Evolutionary conservation across 2,797 vertebrate species (phyloP).

Genomic region (Poecilia wingei): DNA sequence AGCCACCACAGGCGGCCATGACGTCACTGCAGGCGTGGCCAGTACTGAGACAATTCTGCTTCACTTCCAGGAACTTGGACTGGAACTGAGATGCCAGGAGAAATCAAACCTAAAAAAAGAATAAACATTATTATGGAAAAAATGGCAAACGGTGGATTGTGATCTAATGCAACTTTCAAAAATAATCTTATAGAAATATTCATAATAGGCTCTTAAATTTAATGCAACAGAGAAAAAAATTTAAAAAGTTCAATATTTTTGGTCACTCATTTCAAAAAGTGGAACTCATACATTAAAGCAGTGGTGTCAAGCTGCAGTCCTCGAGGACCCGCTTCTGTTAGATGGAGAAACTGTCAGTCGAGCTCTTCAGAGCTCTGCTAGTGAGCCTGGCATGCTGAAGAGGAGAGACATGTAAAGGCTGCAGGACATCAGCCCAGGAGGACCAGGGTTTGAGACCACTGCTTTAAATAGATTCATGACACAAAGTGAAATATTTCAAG

Average conservation of each 20-base stretch:
- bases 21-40: conserved; percentile 96
- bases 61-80: conserved; percentile 99
- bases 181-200: not conserved
- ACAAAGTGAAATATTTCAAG: not conserved
- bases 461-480: not conserved
- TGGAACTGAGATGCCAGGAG: conserved; percentile 98
- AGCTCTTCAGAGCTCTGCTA: no score
- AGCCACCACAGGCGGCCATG: not conserved
- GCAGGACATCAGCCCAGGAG: no score
- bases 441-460: no score
- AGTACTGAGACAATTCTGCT: conserved; percentile 98
- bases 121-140: not conserved
- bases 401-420: no score
- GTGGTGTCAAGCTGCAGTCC: no score
- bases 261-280: not conserved
- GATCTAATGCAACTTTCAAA: not conserved
- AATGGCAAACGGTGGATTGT: not conserved
- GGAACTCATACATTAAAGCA: not conserved
- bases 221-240: not conserved
- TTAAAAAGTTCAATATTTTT: not conserved
- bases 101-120: conserved; percentile 89
- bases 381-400: no score
- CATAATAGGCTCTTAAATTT: not conserved
- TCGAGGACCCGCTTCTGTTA: no score
- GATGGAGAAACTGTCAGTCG: no score